Evolutionary conservation across 1,140 invertebrate species (phyloP).

Genomic region (Neuroterus valhalla): DNA sequence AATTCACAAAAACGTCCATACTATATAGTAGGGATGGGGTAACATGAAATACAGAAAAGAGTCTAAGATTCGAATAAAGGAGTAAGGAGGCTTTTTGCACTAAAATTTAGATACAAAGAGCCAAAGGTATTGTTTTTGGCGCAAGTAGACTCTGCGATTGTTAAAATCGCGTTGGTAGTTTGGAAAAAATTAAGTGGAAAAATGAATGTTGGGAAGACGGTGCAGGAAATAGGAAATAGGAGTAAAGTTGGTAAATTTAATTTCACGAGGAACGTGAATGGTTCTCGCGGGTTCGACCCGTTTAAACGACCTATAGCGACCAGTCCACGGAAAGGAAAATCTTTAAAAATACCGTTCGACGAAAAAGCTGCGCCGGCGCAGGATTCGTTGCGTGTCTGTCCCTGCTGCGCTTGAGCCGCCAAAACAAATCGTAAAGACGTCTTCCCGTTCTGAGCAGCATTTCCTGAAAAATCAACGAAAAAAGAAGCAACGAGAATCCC

Average conservation of each 20-base stretch:
- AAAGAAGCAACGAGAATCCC: conserved; percentile 36
- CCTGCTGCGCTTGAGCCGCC: conserved; percentile 56
- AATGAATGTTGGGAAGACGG: conserved; percentile 22
- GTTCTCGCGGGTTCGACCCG: conserved; percentile 50
- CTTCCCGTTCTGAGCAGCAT: conserved; percentile 37
- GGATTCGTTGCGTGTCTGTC: conserved; percentile 37
- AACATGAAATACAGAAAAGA: too few relatives aligned
- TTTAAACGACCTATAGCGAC: conserved; percentile 53
- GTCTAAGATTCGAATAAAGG: too few relatives aligned
- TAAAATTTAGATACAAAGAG: not conserved
- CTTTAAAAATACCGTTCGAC: conserved; percentile 68
- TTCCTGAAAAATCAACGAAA: conserved; percentile 37
- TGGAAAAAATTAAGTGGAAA: not conserved
- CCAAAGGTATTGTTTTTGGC: not conserved
- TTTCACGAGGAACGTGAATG: conserved; percentile 46
- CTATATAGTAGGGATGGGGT: too few relatives aligned
- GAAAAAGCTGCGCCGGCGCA: conserved; percentile 51
- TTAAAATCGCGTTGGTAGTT: not conserved
- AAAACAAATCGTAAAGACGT: conserved; percentile 68
- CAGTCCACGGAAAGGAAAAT: conserved; percentile 62
- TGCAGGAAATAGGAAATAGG: conserved; percentile 35
- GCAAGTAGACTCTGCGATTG: not conserved
- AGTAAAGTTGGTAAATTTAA: conserved; percentile 16
- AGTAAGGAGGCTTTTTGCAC: too few relatives aligned
- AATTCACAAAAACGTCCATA: too few relatives aligned